A percentile compares a stretch with the other conserved stretches of the same genome.
phyloP scores from a whole-genome alignment of 2,797 vertebrate genomes.

The Intellagama lesueurii region DNA sequence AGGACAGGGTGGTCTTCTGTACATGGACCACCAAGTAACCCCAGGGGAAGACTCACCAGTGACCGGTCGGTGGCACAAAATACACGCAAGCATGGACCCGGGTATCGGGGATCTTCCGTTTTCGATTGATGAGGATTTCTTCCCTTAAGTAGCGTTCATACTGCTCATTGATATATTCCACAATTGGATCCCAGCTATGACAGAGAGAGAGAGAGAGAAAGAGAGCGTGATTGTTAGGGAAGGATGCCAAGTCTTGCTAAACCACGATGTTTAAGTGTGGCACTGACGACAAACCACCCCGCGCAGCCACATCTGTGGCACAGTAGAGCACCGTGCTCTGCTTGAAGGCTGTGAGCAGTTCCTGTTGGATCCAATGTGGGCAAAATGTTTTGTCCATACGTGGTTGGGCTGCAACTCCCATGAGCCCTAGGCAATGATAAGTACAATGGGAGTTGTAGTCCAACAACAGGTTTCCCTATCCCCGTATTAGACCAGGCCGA shows the following conservation, averaged over 20 bases:
- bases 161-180: conserved; percentile 91
- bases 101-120: conserved; percentile 91
- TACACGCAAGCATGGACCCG: conserved; percentile 94
- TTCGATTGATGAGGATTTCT: conserved; percentile 91
- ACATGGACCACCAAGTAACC: too few species aligned
- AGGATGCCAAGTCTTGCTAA: too few species aligned
- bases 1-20: too few species aligned
- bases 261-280: too few species aligned
- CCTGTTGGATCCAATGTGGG: not conserved
- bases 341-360: too few species aligned
- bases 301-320: too few species aligned
- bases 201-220: not conserved
- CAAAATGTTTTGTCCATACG: not conserved
- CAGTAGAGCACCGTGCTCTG: not conserved
- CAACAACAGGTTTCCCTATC: not conserved
- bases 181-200: conserved; percentile 93
- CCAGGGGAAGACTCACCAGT: conserved; percentile 83
- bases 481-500: not conserved
- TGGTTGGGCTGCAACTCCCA: too few species aligned
- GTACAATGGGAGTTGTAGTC: not conserved
- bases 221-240: accelerated
- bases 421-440: too few species aligned
- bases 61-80: conserved; percentile 92
- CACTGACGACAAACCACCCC: not conserved
- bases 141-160: conserved; percentile 94